Evolutionary conservation across 2,113 vertebrate genomes (phyloP).

Genomic region (Daphoenositta chrysoptera): DNA sequence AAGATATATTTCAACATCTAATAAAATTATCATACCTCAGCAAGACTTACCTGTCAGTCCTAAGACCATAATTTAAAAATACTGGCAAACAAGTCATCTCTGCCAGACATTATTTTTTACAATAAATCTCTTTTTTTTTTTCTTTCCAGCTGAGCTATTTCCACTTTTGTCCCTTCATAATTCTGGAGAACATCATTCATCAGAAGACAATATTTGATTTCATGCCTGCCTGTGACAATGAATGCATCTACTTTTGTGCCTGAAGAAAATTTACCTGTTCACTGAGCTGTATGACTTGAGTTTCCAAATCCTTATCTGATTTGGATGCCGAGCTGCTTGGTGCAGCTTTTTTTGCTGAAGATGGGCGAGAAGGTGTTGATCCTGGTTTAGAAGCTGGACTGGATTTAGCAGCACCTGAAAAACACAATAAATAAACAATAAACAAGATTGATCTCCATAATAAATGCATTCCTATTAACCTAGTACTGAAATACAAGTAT

Average conservation of each 20-base stretch:
- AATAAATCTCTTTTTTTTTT: not conserved
- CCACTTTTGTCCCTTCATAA: not conserved
- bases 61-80: not conserved
- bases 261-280: slow-evolving; percentile 82
- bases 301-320: slow-evolving; percentile 97
- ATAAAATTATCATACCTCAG: not conserved
- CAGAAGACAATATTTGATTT: not conserved
- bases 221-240: not conserved
- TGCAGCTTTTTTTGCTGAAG: slow-evolving; percentile 93
- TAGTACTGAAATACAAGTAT: not conserved
- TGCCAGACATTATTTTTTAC: not conserved
- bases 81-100: not conserved
- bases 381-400: slow-evolving; percentile 89
- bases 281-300: slow-evolving; percentile 93
- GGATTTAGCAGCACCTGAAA: slow-evolving; percentile 89
- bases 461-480: not conserved
- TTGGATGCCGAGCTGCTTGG: slow-evolving; percentile 80
- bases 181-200: not conserved
- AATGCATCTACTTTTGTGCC: not conserved
- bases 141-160: not conserved
- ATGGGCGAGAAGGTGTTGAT: slow-evolving; percentile 92
- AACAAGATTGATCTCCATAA: not conserved
- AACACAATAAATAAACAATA: not conserved
- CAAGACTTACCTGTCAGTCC: not conserved
- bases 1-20: not conserved